Evolutionary conservation across 1,140 invertebrate species (phyloP).

Genomic region (Formica exsecta): DNA sequence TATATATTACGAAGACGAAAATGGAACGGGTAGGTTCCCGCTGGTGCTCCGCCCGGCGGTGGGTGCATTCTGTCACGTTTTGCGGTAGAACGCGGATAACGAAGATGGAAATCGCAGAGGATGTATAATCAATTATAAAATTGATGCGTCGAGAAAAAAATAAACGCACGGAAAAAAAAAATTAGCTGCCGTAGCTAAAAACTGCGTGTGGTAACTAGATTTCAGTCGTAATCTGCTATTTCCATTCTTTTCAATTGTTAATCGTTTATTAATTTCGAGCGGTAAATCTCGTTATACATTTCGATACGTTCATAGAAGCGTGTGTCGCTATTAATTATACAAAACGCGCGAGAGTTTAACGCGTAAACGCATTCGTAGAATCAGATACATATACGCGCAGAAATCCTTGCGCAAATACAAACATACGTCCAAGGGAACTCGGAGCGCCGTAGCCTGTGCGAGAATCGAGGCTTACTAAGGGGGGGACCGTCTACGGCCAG

Average conservation of each 20-base stretch:
- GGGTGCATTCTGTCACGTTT: constrained; percentile 26
- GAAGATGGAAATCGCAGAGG: background rate
- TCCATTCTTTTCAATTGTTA: background rate
- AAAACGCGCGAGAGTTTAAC: constrained; percentile 7
- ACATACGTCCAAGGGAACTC: constrained; percentile 63
- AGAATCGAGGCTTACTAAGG: constrained; percentile 64
- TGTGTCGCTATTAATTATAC: constrained; percentile 33
- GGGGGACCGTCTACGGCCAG: constrained; percentile 47
- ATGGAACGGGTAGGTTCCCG: constrained; percentile 64
- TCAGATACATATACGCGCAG: constrained; percentile 12
- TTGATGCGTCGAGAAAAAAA: background rate
- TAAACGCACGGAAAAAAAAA: too few species aligned
- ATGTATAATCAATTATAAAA: constrained; percentile 33
- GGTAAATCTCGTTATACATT: constrained; percentile 36
- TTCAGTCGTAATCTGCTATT: too few species aligned
- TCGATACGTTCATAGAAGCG: background rate
- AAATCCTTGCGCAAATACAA: constrained; percentile 41
- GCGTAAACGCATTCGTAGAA: constrained; percentile 31
- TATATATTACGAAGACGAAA: constrained; percentile 66
- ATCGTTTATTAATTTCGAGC: constrained; percentile 7
- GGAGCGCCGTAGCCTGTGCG: constrained; percentile 57
- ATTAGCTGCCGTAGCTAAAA: too few species aligned
- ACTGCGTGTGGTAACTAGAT: too few species aligned
- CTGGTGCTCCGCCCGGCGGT: constrained; percentile 19
- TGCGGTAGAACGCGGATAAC: constrained; percentile 35